Evolutionary conservation across 2,888 invertebrate species (phyloP).

Genomic region (Drosophila pullipes): DNA sequence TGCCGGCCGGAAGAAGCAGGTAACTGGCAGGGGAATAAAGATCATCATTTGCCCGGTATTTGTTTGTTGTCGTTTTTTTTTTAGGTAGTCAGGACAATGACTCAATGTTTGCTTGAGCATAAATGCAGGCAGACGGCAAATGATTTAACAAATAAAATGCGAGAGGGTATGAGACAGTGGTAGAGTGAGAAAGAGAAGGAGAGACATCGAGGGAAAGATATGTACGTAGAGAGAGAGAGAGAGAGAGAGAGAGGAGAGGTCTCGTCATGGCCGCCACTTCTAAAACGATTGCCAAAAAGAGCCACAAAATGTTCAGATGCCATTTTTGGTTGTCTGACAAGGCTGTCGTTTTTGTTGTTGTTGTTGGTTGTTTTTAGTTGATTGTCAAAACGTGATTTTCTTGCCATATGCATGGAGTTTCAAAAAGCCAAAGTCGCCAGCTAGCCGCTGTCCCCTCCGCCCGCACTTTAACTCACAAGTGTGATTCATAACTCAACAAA

Average conservation of each 20-base stretch:
- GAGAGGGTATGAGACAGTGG: not conserved
- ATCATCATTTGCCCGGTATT: conserved; percentile 11
- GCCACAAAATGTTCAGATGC: conserved; percentile 57
- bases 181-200: not conserved
- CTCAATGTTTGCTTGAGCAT: conserved; percentile 46
- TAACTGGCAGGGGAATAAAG: not conserved
- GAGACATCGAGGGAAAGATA: not conserved
- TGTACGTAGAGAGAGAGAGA: not conserved
- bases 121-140: conserved; percentile 31
- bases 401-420: conserved; percentile 38
- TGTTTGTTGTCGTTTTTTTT: not conserved
- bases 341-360: conserved; percentile 27
- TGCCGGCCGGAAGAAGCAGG: conserved; percentile 48
- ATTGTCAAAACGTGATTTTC: conserved; percentile 74
- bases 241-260: not conserved
- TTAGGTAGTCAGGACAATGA: conserved; percentile 64
- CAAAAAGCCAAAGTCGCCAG: conserved; percentile 6
- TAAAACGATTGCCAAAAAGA: conserved; percentile 74
- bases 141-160: conserved; percentile 30
- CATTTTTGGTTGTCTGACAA: conserved; percentile 66
- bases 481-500: conserved; percentile 38
- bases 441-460: not conserved
- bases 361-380: conserved; percentile 36
- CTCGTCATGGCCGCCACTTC: conserved; percentile 68
- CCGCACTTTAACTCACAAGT: not conserved